Evolutionary conservation across 2,888 invertebrate genomes (phyloP).

Genomic region (Cantharis flavilabris): DNA sequence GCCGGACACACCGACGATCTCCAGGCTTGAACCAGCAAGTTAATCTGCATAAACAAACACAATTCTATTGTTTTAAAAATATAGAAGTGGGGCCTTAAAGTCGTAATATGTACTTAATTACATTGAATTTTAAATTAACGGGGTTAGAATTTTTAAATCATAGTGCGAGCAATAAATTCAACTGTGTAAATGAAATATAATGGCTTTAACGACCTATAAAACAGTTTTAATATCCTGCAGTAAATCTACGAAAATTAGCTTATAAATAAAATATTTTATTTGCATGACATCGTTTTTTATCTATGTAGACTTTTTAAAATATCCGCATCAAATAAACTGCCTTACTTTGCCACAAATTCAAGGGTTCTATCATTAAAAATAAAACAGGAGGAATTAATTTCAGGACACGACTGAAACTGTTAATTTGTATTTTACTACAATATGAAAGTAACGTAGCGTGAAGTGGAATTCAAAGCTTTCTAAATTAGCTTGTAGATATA

Average conservation of each 20-base stretch:
- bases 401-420: conserved; percentile 13
- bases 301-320: neutral
- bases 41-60: neutral
- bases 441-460: conserved; percentile 17
- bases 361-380: neutral
- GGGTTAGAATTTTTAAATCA: neutral
- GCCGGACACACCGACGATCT: neutral
- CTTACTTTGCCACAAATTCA: neutral
- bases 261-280: neutral
- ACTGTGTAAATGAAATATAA: neutral
- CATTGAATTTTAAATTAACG: neutral
- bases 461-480: conserved; percentile 18
- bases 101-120: neutral
- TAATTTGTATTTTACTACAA: conserved; percentile 14
- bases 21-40: neutral
- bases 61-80: neutral
- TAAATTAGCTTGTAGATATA: neutral
- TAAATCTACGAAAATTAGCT: neutral
- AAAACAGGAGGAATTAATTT: neutral
- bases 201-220: neutral
- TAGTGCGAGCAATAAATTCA: neutral
- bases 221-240: neutral
- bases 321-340: neutral
- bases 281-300: neutral
- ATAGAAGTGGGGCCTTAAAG: neutral